Percentiles rank a stretch among this genome's conserved stretches.
phyloP scores from a whole-genome alignment of 2,113 vertebrate species.

The Bolborhynchus lineola region DNA sequence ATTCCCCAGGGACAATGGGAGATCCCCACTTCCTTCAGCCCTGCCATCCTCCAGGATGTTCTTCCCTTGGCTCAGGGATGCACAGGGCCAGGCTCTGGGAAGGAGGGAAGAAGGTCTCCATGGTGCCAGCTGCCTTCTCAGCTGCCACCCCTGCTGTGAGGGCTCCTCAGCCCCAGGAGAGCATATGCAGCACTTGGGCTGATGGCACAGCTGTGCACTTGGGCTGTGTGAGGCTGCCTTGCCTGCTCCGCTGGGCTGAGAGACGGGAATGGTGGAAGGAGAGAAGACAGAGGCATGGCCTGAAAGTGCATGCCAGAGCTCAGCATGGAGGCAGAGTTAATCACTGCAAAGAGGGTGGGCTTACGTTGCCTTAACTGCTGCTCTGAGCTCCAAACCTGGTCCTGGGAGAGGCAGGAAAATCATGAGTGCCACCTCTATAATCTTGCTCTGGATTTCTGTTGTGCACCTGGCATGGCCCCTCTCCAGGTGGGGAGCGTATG shows the following conservation, averaged over 20 bases:
- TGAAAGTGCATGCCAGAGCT: neutral
- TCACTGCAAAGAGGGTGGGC: neutral
- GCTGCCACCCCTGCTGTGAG: neutral
- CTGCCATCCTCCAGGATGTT: neutral
- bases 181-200: neutral
- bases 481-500: neutral
- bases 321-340: neutral
- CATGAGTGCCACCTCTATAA: neutral
- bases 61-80: neutral
- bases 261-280: neutral
- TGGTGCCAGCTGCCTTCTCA: neutral
- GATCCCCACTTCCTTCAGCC: neutral
- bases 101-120: neutral
- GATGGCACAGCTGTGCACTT: neutral
- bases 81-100: neutral
- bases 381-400: neutral
- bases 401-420: neutral
- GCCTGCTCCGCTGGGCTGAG: neutral
- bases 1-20: neutral
- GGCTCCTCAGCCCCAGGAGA: neutral
- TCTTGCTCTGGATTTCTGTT: neutral
- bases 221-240: neutral
- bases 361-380: neutral
- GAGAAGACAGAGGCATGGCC: neutral
- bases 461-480: fast-evolving